Evolutionary conservation across 2,888 invertebrate species (phyloP).

Genomic region (Eupithecia insigniata): DNA sequence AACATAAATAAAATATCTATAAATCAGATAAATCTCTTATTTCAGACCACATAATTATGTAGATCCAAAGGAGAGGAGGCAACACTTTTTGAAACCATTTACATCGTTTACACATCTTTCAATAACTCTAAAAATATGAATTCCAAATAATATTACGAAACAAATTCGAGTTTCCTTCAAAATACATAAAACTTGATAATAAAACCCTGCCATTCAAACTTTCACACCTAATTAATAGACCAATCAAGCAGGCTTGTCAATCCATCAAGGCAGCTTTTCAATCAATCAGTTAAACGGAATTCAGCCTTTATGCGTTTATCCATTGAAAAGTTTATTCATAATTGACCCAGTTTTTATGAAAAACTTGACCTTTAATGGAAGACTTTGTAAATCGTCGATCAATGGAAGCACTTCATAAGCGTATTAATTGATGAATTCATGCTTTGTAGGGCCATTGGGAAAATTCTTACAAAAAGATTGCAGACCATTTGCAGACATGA

Average conservation of each 20-base stretch:
- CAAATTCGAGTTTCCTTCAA: neutral
- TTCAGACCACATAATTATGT: too few relatives aligned
- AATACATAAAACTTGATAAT: neutral
- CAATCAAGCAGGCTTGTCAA: conserved; percentile 6
- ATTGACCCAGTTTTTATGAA: conserved; percentile 13
- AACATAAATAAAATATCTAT: too few relatives aligned
- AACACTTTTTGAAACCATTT: too few relatives aligned
- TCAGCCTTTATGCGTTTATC: neutral
- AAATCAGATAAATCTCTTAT: too few relatives aligned
- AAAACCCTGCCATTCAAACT: conserved; percentile 5
- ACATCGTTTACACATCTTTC: neutral
- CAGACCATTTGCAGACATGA: neutral
- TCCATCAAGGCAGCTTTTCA: conserved; percentile 7
- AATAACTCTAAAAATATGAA: neutral
- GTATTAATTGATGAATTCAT: neutral
- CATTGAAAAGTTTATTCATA: conserved; percentile 6
- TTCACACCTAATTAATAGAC: conserved; percentile 6
- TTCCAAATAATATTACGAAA: neutral
- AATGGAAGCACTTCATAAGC: neutral
- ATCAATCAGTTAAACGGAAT: conserved; percentile 1
- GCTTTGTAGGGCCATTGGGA: neutral
- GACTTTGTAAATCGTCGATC: neutral
- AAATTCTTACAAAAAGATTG: neutral
- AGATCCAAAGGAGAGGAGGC: too few relatives aligned
- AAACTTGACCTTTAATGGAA: conserved; percentile 5